Conservation (phyloP, 2,113 vertebrate species). For the Noturus placidus region DNA sequence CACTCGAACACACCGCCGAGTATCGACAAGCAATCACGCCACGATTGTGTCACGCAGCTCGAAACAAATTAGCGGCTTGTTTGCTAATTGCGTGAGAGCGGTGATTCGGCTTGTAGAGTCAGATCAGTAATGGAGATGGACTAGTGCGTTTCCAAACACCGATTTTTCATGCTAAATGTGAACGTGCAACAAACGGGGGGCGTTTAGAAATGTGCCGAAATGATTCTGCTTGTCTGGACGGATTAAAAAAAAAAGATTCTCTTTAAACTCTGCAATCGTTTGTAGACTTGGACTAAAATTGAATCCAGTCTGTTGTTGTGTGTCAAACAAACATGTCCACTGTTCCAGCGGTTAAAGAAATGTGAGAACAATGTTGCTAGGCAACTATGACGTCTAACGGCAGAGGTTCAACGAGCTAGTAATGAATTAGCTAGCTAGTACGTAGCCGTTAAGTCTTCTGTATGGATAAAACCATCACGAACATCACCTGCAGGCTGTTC, state of each 20-base stretch:
- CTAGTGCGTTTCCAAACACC: neutral
- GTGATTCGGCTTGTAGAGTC: constrained; percentile 19
- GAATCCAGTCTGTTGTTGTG: neutral
- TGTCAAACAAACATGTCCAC: neutral
- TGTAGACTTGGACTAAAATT: neutral
- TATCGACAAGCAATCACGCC: constrained; percentile 11
- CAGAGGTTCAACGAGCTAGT: neutral
- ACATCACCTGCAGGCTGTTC: neutral
- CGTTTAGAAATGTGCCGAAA: neutral
- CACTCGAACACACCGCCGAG: neutral
- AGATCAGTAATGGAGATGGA: neutral
- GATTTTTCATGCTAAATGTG: neutral
- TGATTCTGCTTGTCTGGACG: neutral
- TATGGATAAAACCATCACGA: neutral
- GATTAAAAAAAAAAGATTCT: neutral
- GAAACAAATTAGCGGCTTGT: constrained; percentile 12
- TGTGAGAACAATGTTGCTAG: neutral
- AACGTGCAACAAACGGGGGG: neutral
- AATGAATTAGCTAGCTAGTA: neutral
- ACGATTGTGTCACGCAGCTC: constrained; percentile 13
- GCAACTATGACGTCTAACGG: neutral
- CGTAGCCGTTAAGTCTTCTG: neutral
- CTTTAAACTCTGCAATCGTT: neutral
- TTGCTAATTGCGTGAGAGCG: constrained; percentile 19
- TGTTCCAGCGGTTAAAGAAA: neutral